Percentiles rank a stretch among this genome's conserved stretches.
phyloP scores from a whole-genome alignment of 2,888 invertebrate genomes.

The Hetaerina titia region DNA sequence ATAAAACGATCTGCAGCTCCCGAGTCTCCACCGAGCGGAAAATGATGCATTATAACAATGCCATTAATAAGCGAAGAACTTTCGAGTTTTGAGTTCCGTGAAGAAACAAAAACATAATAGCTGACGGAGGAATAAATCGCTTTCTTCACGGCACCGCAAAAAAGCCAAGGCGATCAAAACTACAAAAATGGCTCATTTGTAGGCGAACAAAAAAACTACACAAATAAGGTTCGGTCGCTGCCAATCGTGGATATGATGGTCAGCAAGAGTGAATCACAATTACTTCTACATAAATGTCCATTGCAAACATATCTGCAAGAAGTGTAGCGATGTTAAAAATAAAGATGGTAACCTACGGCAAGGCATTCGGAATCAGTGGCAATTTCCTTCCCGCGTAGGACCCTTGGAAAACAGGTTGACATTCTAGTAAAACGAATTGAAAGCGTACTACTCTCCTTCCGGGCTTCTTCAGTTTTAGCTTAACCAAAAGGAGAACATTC shows the following conservation, averaged over 20 bases:
- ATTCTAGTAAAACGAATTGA: too few species aligned
- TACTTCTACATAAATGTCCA: too few species aligned
- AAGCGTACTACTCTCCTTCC: too few species aligned
- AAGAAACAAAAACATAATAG: conserved; percentile 4
- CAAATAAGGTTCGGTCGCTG: background rate
- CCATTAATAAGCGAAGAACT: background rate
- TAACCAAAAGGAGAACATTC: too few species aligned
- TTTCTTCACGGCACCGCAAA: background rate
- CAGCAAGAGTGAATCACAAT: too few species aligned
- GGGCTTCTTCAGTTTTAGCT: too few species aligned
- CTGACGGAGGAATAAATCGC: background rate
- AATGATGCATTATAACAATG: conserved; percentile 10
- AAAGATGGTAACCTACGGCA: too few species aligned
- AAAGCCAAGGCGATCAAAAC: background rate
- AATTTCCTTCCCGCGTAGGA: too few species aligned
- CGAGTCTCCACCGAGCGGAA: background rate
- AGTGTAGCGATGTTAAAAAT: too few species aligned
- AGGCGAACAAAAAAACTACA: background rate
- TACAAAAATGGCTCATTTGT: background rate
- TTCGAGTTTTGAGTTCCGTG: background rate
- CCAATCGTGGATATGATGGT: background rate
- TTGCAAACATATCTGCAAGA: too few species aligned
- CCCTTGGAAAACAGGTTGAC: too few species aligned
- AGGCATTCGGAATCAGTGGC: too few species aligned
- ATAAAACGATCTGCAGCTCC: background rate